Evolutionary conservation across 2,888 invertebrate genomes (phyloP).

Genomic region (Fragum fragum): DNA sequence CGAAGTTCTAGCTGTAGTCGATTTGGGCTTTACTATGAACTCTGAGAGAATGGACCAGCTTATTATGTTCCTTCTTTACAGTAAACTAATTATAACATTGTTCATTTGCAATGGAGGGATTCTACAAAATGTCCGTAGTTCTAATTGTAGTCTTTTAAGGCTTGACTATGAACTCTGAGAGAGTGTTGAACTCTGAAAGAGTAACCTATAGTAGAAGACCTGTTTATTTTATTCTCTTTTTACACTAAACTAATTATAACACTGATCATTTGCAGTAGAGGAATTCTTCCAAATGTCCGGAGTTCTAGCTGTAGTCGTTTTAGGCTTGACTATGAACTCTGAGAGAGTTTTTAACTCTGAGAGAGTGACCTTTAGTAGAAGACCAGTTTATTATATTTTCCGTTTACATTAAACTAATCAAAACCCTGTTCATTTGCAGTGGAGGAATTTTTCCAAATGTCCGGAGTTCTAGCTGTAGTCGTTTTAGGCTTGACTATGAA

Average conservation of each 20-base stretch:
- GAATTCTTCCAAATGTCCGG: background rate
- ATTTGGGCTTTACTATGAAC: constrained; percentile 86
- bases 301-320: constrained; percentile 81
- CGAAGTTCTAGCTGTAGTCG: constrained; percentile 87
- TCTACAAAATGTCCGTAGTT: constrained; percentile 86
- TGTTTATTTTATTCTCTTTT: no score
- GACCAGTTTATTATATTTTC: no score
- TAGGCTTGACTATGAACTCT: constrained; percentile 86
- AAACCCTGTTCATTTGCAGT: constrained; percentile 68
- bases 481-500: constrained; percentile 87
- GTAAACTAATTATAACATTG: background rate
- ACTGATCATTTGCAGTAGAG: background rate
- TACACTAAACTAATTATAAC: constrained; percentile 86
- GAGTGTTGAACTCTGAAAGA: no score
- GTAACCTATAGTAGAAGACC: no score
- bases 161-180: constrained; percentile 85
- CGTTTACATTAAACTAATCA: no score
- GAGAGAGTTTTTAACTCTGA: no score
- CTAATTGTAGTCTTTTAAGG: constrained; percentile 87
- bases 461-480: constrained; percentile 87
- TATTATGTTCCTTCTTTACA: no score
- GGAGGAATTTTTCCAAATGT: constrained; percentile 83
- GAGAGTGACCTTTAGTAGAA: no score
- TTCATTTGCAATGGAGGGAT: constrained; percentile 78
- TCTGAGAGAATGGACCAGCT: no score